These are phyloP conservation scores for Drosophila anomalipes DNA, from an alignment of 2,888 invertebrate species.

Conservation along the genomic window DNA sequence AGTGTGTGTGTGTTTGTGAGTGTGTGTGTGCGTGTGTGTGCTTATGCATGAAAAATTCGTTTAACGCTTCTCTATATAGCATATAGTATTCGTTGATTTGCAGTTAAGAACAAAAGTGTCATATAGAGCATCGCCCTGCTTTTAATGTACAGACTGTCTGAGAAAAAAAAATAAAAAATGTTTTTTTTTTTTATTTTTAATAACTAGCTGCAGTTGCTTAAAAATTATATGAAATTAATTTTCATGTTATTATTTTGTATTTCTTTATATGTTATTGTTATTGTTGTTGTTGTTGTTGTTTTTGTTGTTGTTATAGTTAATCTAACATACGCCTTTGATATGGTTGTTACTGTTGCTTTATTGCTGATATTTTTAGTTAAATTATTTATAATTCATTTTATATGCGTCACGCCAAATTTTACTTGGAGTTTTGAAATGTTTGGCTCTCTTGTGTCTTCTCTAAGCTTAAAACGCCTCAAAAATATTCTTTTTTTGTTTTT, in stretches of 20 bases:
- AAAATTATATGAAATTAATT: conserved; percentile 41
- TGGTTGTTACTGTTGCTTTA: conserved; percentile 84
- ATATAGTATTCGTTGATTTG: conserved; percentile 76
- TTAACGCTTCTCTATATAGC: conserved; percentile 54
- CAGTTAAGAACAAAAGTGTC: conserved; percentile 47
- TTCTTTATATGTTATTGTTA: conserved; percentile 40
- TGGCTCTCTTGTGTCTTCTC: conserved; percentile 67
- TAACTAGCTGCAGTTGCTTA: conserved; percentile 50
- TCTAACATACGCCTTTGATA: conserved; percentile 83
- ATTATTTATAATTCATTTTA: conserved; percentile 47
- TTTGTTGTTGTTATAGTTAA: conserved; percentile 65
- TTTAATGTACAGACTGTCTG: conserved; percentile 39
- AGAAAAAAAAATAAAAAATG: conserved; percentile 16
- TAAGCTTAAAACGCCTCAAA: conserved; percentile 79
- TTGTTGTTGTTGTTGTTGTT: conserved; percentile 24
- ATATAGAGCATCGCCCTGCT: conserved; percentile 50
- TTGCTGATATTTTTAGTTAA: conserved; percentile 79
- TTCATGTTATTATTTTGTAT: conserved; percentile 40
- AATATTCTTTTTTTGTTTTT: conserved; percentile 64
- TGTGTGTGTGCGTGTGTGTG: conserved; percentile 3
- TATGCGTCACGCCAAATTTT: conserved; percentile 67
- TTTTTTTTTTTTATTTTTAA: conserved; percentile 15
- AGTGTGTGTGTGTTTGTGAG: not conserved
- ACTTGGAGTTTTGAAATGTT: conserved; percentile 78
- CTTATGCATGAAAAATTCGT: conserved; percentile 65